Conservation (phyloP, 2,888 invertebrate species). For the Stenotaenia linearis region DNA sequence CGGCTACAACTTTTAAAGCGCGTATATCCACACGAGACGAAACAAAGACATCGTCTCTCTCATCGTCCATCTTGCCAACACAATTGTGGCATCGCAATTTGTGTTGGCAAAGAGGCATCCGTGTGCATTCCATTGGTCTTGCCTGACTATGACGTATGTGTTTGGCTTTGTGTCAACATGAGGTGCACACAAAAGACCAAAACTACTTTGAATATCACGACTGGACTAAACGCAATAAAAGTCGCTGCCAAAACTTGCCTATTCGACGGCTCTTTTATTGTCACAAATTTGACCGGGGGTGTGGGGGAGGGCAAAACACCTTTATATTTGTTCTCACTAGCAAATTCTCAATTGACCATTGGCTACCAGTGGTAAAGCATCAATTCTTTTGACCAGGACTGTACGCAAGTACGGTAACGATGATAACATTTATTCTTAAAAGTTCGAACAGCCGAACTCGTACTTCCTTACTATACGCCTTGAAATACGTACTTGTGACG, state of each 20-base stretch:
- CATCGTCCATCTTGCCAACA: conserved; percentile 1
- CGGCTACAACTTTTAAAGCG: too few relatives aligned
- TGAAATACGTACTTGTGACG: too few relatives aligned
- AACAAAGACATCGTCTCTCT: not conserved
- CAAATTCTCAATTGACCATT: too few relatives aligned
- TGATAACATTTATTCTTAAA: not conserved
- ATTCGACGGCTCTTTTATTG: too few relatives aligned
- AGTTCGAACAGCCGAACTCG: too few relatives aligned
- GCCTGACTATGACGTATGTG: conserved; percentile 19
- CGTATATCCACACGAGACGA: too few relatives aligned
- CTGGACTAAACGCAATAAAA: conserved; percentile 19
- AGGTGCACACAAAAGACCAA: conserved; percentile 2
- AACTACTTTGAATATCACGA: conserved; percentile 12
- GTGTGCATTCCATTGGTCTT: conserved; percentile 15
- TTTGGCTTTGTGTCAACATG: conserved; percentile 26
- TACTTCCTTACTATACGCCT: too few relatives aligned
- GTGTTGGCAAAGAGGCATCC: conserved; percentile 14
- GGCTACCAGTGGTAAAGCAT: too few relatives aligned
- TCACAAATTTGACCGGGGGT: too few relatives aligned
- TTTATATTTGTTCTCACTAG: too few relatives aligned
- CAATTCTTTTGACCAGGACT: too few relatives aligned
- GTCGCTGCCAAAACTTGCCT: not conserved
- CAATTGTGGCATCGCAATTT: not conserved
- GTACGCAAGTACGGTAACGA: not conserved
- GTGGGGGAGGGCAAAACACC: too few relatives aligned